phyloP scores from a whole-genome alignment of 1,140 invertebrate species.

The Lasaia peninsularis region DNA sequence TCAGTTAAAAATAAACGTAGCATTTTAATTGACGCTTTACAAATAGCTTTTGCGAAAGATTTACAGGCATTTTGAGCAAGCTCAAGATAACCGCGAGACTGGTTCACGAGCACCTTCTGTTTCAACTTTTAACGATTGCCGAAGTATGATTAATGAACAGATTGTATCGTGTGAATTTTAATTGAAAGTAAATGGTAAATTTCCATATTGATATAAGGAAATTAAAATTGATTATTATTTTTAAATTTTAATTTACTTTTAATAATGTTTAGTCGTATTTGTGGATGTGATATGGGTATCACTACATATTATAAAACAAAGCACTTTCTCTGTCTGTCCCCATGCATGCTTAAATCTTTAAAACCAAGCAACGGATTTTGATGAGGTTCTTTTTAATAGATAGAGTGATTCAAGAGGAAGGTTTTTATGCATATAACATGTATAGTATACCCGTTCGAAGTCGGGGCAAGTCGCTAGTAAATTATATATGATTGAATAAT shows the following conservation, averaged over 20 bases:
- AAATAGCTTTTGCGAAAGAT: constrained; percentile 12
- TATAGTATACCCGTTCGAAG: too few relatives aligned
- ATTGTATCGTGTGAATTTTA: constrained; percentile 49
- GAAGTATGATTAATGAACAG: constrained; percentile 50
- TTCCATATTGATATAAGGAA: constrained; percentile 6
- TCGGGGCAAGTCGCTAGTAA: too few relatives aligned
- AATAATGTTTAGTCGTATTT: background rate
- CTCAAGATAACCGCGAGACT: constrained; percentile 27
- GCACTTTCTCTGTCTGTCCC: too few relatives aligned
- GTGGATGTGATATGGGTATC: too few relatives aligned
- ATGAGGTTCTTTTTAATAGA: too few relatives aligned
- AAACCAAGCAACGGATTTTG: too few relatives aligned
- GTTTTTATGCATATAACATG: too few relatives aligned
- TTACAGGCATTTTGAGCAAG: background rate
- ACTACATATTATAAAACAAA: too few relatives aligned
- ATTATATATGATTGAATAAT: too few relatives aligned
- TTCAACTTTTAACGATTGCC: constrained; percentile 42
- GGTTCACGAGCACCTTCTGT: constrained; percentile 39
- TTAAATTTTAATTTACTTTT: background rate
- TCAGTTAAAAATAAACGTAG: too few relatives aligned
- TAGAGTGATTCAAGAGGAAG: too few relatives aligned
- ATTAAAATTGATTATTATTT: background rate
- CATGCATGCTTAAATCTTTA: too few relatives aligned
- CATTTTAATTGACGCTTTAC: background rate
- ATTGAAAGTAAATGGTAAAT: constrained; percentile 44